Evolutionary conservation across 2,113 vertebrate genomes (phyloP), one percentile per base, ranked within the genome.

Genomic region (Garra rufa): DNA sequence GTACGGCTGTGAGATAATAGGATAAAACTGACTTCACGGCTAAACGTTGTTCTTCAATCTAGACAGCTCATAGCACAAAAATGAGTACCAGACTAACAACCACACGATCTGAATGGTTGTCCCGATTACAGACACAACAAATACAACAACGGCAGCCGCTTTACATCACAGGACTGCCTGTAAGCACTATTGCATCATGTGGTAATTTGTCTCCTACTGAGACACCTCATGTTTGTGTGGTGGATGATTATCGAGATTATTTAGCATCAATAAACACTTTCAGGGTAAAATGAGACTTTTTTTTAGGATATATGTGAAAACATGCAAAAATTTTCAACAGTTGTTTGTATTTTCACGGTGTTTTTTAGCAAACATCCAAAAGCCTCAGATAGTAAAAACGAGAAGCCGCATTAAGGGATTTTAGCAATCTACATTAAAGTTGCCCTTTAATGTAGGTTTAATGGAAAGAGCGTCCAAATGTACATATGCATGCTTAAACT

Each of bases 371-470:
- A 43, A 41, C 7, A 24, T 43, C 5, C 4, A 77, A 77, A 50
- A 57, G 21, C 13, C 19, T 69, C 3, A 67, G 69, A 74, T 81
- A 76, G 46, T 67, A 10, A 34, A 43, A 63, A 76, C 5, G 0
- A 67, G 57, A 74, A 81, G 59, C 2, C 9, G 13, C 48, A 43
- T 83, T 76, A 83, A 24, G 46, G 28, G 57, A 63, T 26, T 76
- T 50, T 65, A 65, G 75, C 52, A 41, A 7, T n/a, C 11, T 78
- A 41, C 6, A 78, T 61, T 59, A 78, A 59, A 61, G 13, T 4
- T 78, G n/a, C 3, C 3, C 38, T 24, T 34, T n/a, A 67, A 17
- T 48, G 17, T 70, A 24, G 73, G 26, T 76, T 52, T 76, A 34
- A 52, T 76, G 48, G 26, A 76, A 30, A 55, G 48, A 76, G 28